phyloP scores from a whole-genome alignment of 2,797 vertebrate genomes.

The Sebastes goodei region DNA sequence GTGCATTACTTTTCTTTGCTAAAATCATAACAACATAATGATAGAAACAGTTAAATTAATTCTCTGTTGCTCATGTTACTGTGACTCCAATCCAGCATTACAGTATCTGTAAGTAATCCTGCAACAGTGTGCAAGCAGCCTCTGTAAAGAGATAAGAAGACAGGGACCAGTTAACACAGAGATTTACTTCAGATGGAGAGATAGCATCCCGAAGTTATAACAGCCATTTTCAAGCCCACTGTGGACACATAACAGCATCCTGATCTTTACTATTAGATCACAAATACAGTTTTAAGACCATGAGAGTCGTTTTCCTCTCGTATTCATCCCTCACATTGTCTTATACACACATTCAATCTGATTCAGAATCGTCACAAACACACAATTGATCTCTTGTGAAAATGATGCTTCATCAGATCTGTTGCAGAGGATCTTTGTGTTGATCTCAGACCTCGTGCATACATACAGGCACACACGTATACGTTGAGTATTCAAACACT shows the following conservation, averaged over 20 bases:
- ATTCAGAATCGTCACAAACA: not conserved
- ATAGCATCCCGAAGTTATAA: not conserved
- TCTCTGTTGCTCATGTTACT: not conserved
- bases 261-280: not conserved
- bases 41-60: not conserved
- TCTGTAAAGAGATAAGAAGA: not conserved
- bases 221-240: not conserved
- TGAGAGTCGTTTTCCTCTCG: not conserved
- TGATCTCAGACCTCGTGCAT: not conserved
- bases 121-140: not conserved
- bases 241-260: not conserved
- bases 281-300: not conserved
- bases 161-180: not conserved
- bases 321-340: not conserved
- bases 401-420: not conserved
- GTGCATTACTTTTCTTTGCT: not conserved
- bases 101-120: not conserved
- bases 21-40: not conserved
- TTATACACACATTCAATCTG: not conserved
- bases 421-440: not conserved
- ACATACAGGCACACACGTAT: not conserved
- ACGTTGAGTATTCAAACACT: conserved; percentile 61
- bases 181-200: conserved; percentile 10
- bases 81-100: not conserved
- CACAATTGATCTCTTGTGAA: not conserved